Evolutionary conservation across 2,888 invertebrate species (phyloP).

Genomic region (Leptinotarsa peninsularis): DNA sequence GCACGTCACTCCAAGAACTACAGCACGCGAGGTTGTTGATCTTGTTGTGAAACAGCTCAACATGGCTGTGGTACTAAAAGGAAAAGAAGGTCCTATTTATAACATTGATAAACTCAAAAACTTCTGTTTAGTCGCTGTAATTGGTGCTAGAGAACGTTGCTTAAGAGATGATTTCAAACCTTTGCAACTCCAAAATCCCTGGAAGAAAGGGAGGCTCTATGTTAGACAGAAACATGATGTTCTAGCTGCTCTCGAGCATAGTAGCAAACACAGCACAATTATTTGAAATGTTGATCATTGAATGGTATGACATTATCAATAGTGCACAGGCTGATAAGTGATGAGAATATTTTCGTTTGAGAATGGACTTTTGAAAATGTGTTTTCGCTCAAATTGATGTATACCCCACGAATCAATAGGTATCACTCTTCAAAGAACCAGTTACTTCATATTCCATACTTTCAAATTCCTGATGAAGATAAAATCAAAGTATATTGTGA

Average conservation of each 20-base stretch:
- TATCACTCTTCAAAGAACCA: background rate
- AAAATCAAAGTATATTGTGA: too few species aligned
- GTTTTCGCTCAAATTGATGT: slow-evolving; percentile 8
- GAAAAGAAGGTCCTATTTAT: slow-evolving; percentile 88
- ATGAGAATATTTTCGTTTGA: background rate
- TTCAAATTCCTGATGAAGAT: background rate
- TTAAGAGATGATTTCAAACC: slow-evolving; percentile 95
- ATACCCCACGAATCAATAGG: slow-evolving; percentile 6
- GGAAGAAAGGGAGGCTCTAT: slow-evolving; percentile 93
- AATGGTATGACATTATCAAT: slow-evolving; percentile 23
- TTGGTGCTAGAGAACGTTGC: slow-evolving; percentile 94
- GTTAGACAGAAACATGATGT: slow-evolving; percentile 92
- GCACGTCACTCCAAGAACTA: slow-evolving; percentile 92
- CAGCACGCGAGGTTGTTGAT: slow-evolving; percentile 94
- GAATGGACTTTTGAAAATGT: background rate
- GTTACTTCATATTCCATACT: background rate
- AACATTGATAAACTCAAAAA: slow-evolving; percentile 85
- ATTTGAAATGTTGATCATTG: slow-evolving; percentile 64
- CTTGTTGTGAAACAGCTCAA: slow-evolving; percentile 96
- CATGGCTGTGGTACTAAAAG: slow-evolving; percentile 89
- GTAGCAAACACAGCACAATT: slow-evolving; percentile 82
- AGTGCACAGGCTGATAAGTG: background rate
- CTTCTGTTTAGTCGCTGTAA: slow-evolving; percentile 95
- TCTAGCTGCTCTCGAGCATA: slow-evolving; percentile 88
- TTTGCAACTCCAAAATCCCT: slow-evolving; percentile 92